These are phyloP conservation scores for Drosophila varians DNA, from an alignment of 1,140 invertebrate species.

Conservation along the genomic window DNA sequence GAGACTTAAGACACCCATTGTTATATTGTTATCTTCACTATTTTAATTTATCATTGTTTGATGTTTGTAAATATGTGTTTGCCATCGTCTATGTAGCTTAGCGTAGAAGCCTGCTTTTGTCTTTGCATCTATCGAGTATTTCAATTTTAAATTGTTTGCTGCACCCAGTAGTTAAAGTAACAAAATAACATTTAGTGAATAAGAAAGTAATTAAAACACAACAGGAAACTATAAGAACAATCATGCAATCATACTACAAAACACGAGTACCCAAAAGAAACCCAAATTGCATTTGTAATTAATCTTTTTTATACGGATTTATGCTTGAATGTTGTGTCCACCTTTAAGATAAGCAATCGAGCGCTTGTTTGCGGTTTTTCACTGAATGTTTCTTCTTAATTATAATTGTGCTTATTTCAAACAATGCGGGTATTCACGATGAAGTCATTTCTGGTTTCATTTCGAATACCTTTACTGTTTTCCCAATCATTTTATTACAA, in stretches of 20 bases:
- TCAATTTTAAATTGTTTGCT: slow-evolving; percentile 28
- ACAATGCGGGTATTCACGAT: slow-evolving; percentile 38
- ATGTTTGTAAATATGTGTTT: slow-evolving; percentile 19
- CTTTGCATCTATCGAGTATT: slow-evolving; percentile 1
- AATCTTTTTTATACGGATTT: slow-evolving; percentile 28
- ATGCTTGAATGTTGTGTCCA: slow-evolving; percentile 33
- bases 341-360: slow-evolving; percentile 30
- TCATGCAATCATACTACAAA: slow-evolving; percentile 32
- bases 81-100: slow-evolving; percentile 42
- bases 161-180: slow-evolving; percentile 32
- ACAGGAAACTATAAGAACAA: slow-evolving; percentile 8
- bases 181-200: slow-evolving; percentile 24
- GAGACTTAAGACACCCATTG: slow-evolving; percentile 2
- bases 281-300: slow-evolving; percentile 56
- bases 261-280: slow-evolving; percentile 17
- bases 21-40: slow-evolving; percentile 35
- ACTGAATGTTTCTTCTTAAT: slow-evolving; percentile 31
- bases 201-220: slow-evolving; percentile 24
- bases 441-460: slow-evolving; percentile 1
- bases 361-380: slow-evolving; percentile 41
- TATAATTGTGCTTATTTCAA: slow-evolving; percentile 24
- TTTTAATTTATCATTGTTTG: slow-evolving; percentile 32
- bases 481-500: slow-evolving; percentile 15
- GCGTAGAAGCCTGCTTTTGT: slow-evolving; percentile 33
- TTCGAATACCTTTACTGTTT: slow-evolving; percentile 10